Evolutionary conservation across 2,113 vertebrate species (phyloP), one percentile per base, ranked within the genome.

Genomic region (Scolopax mira): DNA sequence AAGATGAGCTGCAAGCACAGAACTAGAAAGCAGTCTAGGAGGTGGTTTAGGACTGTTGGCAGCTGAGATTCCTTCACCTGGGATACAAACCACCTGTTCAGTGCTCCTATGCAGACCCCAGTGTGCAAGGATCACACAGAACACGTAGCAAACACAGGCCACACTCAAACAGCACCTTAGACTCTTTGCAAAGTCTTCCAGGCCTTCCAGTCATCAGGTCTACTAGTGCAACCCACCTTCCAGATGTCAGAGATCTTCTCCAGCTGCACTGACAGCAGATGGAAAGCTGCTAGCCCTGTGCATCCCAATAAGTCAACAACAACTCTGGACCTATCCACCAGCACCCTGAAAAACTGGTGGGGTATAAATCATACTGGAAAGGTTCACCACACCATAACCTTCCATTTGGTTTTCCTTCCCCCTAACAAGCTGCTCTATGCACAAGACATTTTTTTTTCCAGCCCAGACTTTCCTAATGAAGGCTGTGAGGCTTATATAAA

Each of bases 401-500:
- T 39, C 7, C 4, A n/a, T 60, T 55, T 21, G 35, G 31, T 80
- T 82, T 77, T 22, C 4, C 23, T 83, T 89, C 52, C 33, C 14
- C 39, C 37, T 37, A 51, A 7, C 7, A 31, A 82, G 11, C 17
- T 39, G 27, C 64, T 75, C 46, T 4, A 74, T 41, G 39, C 82
- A 69, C 13, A 0, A 90, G 55, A 79, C 14, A 13, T 18, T 67
- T 79, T 67, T 79, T 52, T 79, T 89, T 88, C 83, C n/a, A 89
- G 80, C 27, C 62, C 74, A 69, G 82, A 30, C 90, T 97, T 75
- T 66, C 65, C 88, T 91, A 87, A 94, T 62, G 66, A 94, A 74
- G 80, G 18, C 80, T 85, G 33, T 6, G 60, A 81, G 55, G 48
- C 25, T 96, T 96, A 33, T 33, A 57, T 96, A 96, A 95, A 95